Conservation (phyloP, 2,888 invertebrate genomes). For the Nomada fabriciana region DNA sequence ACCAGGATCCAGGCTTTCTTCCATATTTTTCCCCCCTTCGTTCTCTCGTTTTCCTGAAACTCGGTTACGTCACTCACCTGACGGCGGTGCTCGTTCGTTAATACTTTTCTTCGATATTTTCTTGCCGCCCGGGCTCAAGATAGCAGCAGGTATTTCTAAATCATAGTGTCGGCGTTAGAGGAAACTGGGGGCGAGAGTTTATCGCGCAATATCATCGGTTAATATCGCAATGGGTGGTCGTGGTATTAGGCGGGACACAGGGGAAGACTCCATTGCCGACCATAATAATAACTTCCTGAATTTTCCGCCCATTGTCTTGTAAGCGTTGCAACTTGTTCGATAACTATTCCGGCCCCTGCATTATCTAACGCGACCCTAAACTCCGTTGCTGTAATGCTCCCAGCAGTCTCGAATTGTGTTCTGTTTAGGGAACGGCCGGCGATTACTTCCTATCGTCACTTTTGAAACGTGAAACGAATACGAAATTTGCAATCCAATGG, state of each 20-base stretch:
- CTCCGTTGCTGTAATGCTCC: slow-evolving; percentile 1
- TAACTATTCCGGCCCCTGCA: slow-evolving; percentile 50
- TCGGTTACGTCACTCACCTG: background rate
- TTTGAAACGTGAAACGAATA: background rate
- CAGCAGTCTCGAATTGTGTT: slow-evolving; percentile 7
- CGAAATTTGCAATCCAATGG: background rate
- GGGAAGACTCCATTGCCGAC: slow-evolving; percentile 13
- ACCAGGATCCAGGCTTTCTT: slow-evolving; percentile 3
- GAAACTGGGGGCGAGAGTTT: background rate
- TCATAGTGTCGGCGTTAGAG: background rate
- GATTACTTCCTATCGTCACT: background rate
- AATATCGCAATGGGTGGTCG: background rate
- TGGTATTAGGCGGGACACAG: slow-evolving; percentile 25
- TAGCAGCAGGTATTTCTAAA: no score
- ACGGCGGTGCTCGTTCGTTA: background rate
- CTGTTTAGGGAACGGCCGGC: background rate
- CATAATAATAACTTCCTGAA: slow-evolving; percentile 59
- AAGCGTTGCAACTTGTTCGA: slow-evolving; percentile 55
- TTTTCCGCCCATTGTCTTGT: slow-evolving; percentile 50
- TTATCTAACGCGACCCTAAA: slow-evolving; percentile 29
- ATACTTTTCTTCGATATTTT: background rate
- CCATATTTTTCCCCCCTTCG: background rate
- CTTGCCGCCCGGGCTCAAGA: background rate
- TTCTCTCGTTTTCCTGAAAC: slow-evolving; percentile 1
- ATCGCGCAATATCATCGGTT: slow-evolving; percentile 16